Conservation (phyloP, 1,140 invertebrate species). For the Ceratina japonica region DNA sequence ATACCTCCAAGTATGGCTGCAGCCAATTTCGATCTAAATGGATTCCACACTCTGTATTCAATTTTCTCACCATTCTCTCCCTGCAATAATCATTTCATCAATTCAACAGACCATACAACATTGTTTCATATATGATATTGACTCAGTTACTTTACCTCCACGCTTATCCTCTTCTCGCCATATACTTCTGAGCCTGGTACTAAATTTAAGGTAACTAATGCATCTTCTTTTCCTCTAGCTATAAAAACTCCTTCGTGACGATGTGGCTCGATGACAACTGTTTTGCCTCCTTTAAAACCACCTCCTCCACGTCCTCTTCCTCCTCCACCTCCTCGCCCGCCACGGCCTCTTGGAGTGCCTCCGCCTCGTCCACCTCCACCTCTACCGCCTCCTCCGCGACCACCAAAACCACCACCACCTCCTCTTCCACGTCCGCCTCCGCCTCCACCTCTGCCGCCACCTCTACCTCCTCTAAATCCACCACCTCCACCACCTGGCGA, state of each 20-base stretch:
- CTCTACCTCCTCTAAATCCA: constrained; percentile 59
- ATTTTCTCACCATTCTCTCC: constrained; percentile 90
- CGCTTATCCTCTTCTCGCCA: constrained; percentile 98
- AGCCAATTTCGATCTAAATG: constrained; percentile 98
- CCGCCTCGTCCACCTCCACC: constrained; percentile 55
- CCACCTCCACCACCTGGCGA: constrained; percentile 68
- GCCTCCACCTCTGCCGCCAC: constrained; percentile 64
- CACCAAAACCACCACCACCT: constrained; percentile 51
- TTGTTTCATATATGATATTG: neutral
- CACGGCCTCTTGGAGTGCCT: constrained; percentile 53
- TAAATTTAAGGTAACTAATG: constrained; percentile 96
- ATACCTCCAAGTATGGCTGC: constrained; percentile 98
- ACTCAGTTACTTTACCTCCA: constrained; percentile 86
- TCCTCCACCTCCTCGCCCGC: constrained; percentile 74
- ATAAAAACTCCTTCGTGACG: constrained; percentile 98
- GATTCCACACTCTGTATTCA: constrained; percentile 99
- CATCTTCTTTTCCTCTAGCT: constrained; percentile 98
- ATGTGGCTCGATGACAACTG: constrained; percentile 97
- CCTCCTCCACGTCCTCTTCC: constrained; percentile 82
- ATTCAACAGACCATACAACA: neutral
- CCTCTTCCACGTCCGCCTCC: constrained; percentile 59
- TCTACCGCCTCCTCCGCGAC: constrained; percentile 46
- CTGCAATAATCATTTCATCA: constrained; percentile 72
- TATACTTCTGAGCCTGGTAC: constrained; percentile 98
- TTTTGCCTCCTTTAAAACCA: constrained; percentile 94